A percentile compares a stretch with the other conserved stretches of the same genome.
These are phyloP conservation scores for Aphidius ervi DNA, from an alignment of 1,140 invertebrate species.

Conservation along the genomic window DNA sequence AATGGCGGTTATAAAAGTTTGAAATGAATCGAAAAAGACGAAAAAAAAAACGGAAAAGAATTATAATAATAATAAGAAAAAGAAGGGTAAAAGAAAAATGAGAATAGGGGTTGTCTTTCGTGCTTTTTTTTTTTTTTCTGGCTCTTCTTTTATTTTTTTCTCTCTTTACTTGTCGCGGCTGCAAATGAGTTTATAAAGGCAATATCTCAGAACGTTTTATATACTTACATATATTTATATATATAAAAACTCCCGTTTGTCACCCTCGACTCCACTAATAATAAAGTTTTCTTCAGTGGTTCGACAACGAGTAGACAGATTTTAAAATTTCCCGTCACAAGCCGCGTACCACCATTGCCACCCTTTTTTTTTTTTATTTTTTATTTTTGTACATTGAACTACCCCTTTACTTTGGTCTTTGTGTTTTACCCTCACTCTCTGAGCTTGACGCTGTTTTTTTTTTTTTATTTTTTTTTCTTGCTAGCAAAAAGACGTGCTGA, in stretches of 20 bases:
- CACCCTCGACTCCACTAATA: conserved; percentile 40
- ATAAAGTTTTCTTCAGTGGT: conserved; percentile 53
- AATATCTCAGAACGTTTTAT: conserved; percentile 35
- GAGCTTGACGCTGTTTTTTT: conserved; percentile 10
- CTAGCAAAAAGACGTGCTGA: too few relatives aligned
- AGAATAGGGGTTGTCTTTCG: too few relatives aligned
- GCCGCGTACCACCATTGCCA: conserved; percentile 24
- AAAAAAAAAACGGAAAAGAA: conserved; percentile 19
- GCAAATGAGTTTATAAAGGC: conserved; percentile 55
- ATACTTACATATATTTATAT: conserved; percentile 3
- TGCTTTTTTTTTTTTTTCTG: too few relatives aligned
- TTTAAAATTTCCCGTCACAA: conserved; percentile 55
- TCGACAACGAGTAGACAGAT: conserved; percentile 55
- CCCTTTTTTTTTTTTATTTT: conserved; percentile 22
- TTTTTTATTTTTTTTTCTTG: conserved; percentile 4
- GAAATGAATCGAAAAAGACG: conserved; percentile 28
- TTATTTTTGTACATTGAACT: neutral
- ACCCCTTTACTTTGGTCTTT: conserved; percentile 13
- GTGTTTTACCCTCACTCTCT: conserved; percentile 21
- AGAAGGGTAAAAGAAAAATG: too few relatives aligned
- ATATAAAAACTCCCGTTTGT: conserved; percentile 19
- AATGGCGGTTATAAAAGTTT: conserved; percentile 11
- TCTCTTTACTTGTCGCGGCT: conserved; percentile 30
- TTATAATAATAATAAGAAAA: neutral
- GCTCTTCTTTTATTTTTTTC: too few relatives aligned